These are phyloP conservation scores for Erebia ligea DNA, from an alignment of 2,888 invertebrate species.

Conservation along the genomic window DNA sequence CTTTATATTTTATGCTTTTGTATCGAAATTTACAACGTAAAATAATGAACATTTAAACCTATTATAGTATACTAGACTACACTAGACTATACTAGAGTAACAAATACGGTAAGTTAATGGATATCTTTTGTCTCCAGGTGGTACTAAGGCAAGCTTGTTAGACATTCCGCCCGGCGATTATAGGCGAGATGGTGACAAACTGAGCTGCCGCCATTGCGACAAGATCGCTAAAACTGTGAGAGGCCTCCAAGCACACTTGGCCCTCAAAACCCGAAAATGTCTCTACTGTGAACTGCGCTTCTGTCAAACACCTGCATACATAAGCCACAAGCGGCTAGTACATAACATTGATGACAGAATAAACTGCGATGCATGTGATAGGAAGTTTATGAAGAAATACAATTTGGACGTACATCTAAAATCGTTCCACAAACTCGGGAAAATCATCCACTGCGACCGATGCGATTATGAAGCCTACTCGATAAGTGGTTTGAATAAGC, in stretches of 20 bases:
- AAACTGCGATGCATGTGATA: slow-evolving; percentile 68
- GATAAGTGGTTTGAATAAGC: slow-evolving; percentile 59
- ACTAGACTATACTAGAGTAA: background rate
- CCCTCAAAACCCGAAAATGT: background rate
- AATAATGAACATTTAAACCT: too few relatives aligned
- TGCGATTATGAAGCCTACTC: slow-evolving; percentile 69
- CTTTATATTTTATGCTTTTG: too few relatives aligned
- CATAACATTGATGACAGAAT: slow-evolving; percentile 66
- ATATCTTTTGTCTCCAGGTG: background rate
- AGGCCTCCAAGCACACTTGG: background rate
- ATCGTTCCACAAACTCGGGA: slow-evolving; percentile 69
- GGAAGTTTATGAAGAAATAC: slow-evolving; percentile 57
- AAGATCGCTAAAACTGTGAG: background rate
- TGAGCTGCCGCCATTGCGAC: background rate
- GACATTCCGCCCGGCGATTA: background rate
- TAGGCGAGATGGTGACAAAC: background rate
- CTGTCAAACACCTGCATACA: background rate
- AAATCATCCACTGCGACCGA: slow-evolving; percentile 58
- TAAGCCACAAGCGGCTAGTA: slow-evolving; percentile 46
- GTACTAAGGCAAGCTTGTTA: too few relatives aligned
- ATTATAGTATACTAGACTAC: background rate
- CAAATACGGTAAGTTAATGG: background rate
- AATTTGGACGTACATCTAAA: slow-evolving; percentile 62
- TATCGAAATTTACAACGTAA: too few relatives aligned
- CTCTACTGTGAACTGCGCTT: background rate